Conservation (phyloP, 2,797 vertebrate genomes). For the Amazona finschi region DNA sequence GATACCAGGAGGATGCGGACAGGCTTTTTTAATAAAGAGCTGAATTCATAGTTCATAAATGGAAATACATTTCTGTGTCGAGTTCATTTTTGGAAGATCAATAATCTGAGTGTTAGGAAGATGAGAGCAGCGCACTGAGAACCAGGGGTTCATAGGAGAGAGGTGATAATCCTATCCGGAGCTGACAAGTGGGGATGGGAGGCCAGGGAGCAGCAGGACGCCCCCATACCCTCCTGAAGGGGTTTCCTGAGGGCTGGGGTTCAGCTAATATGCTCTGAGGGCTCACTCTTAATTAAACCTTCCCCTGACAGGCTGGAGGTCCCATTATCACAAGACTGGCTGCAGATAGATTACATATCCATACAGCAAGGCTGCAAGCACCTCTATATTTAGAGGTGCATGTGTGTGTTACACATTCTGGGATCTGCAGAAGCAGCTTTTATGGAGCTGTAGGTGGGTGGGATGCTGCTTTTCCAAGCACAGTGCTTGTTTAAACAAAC, state of each 20-base stretch:
- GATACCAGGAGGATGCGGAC: neutral
- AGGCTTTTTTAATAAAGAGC: neutral
- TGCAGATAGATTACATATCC: fast-evolving
- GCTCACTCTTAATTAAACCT: neutral
- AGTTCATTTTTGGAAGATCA: neutral
- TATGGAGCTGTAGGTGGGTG: fast-evolving
- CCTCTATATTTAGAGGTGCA: fast-evolving
- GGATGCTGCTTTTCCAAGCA: fast-evolving
- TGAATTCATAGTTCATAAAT: neutral
- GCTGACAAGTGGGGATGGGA: neutral
- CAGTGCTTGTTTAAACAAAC: fast-evolving
- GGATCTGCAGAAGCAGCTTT: neutral
- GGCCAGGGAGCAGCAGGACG: neutral
- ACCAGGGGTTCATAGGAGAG: neutral
- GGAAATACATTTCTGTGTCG: neutral
- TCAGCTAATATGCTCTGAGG: fast-evolving
- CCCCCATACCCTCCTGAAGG: too few relatives aligned
- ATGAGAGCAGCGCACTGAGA: neutral
- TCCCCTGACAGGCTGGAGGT: neutral
- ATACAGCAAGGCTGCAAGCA: fast-evolving
- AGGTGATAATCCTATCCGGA: neutral
- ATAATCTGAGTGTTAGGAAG: neutral
- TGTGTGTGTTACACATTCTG: fast-evolving
- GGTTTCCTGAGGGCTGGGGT: neutral
- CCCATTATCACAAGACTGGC: neutral